phyloP scores from a whole-genome alignment of 1,140 invertebrate species.

The Aphaenogaster rudis region DNA sequence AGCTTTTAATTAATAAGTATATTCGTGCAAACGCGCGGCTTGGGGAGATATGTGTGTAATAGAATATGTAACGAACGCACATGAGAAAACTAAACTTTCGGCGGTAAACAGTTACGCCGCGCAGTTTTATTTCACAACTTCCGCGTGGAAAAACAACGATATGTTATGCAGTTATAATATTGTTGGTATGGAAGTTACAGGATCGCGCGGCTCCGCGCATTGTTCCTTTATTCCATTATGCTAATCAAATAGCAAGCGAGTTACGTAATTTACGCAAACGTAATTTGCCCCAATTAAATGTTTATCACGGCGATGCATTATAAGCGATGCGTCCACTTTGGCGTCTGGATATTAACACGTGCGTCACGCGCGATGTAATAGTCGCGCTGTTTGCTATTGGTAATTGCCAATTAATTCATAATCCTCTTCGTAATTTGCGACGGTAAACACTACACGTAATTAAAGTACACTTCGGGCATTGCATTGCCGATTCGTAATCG shows the following conservation, averaged over 20 bases:
- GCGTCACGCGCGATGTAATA: conserved; percentile 7
- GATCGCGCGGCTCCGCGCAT: background rate
- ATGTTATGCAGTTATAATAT: background rate
- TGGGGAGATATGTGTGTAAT: background rate
- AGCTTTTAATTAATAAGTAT: background rate
- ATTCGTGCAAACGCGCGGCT: background rate
- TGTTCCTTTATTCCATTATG: conserved; percentile 42
- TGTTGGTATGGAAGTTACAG: background rate
- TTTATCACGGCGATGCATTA: conserved; percentile 15
- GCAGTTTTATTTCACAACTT: background rate
- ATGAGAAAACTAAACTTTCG: conserved; percentile 32
- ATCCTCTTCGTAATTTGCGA: conserved; percentile 39
- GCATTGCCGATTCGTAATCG: conserved; percentile 1
- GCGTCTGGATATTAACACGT: conserved; percentile 1
- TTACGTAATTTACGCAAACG: conserved; percentile 51
- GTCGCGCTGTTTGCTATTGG: conserved; percentile 37
- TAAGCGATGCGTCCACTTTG: background rate
- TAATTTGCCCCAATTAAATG: conserved; percentile 51
- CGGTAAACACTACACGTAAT: conserved; percentile 39
- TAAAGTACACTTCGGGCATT: conserved; percentile 23
- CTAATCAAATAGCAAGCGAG: conserved; percentile 38
- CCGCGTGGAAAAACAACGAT: background rate
- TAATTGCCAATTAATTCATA: conserved; percentile 65
- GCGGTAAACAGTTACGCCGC: background rate
- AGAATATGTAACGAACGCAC: background rate